Conservation (phyloP, 2,797 vertebrate genomes). For the Salarias fasciatus region DNA sequence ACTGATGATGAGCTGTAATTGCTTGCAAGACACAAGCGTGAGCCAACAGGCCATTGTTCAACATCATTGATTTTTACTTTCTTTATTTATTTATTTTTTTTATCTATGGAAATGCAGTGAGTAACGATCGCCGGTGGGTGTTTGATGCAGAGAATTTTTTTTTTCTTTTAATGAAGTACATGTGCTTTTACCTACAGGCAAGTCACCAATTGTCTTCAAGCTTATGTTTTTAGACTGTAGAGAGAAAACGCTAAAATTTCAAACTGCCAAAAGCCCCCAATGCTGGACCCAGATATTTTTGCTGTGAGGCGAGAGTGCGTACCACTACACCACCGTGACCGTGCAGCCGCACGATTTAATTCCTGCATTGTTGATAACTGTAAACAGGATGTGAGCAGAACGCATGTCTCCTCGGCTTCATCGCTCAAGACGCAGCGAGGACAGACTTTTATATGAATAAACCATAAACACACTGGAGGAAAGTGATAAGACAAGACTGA, state of each 20-base stretch:
- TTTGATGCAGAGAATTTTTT: too few relatives aligned
- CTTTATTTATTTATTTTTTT: not conserved
- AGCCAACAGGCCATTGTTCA: constrained; percentile 12
- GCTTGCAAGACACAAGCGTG: not conserved
- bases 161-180: too few relatives aligned
- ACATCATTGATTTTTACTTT: constrained; percentile 21
- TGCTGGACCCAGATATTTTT: too few relatives aligned
- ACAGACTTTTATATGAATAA: constrained; percentile 14
- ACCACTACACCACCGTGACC: too few relatives aligned
- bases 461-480: not conserved
- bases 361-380: constrained; percentile 12
- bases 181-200: too few relatives aligned
- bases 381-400: constrained; percentile 26
- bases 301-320: too few relatives aligned
- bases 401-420: constrained; percentile 18
- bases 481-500: not conserved
- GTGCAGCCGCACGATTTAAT: too few relatives aligned
- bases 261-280: constrained; percentile 17
- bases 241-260: too few relatives aligned
- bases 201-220: too few relatives aligned
- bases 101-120: not conserved
- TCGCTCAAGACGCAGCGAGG: constrained; percentile 8
- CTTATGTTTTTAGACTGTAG: not conserved
- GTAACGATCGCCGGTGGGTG: not conserved
- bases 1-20: constrained; percentile 30